Conservation (phyloP, 1,140 invertebrate species). For the Teleopsis dalmanni region DNA sequence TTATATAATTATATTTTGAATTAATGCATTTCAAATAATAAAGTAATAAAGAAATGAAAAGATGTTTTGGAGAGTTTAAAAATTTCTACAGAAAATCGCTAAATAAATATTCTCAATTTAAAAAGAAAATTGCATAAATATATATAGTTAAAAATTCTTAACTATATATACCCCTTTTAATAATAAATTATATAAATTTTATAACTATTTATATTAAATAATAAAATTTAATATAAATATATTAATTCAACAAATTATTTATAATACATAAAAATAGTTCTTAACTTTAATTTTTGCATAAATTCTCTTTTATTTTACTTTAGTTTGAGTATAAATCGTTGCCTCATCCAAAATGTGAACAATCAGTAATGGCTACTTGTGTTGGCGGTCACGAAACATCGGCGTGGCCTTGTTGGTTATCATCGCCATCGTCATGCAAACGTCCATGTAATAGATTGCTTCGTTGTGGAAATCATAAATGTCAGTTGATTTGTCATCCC, state of each 20-base stretch:
- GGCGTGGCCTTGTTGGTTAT: constrained; percentile 66
- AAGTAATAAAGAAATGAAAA: too few relatives aligned
- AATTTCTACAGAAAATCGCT: too few relatives aligned
- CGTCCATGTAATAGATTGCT: constrained; percentile 61
- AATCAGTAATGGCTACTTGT: constrained; percentile 66
- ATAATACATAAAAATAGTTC: constrained; percentile 6
- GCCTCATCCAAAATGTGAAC: constrained; percentile 63
- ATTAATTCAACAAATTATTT: constrained; percentile 15
- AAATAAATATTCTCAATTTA: too few relatives aligned
- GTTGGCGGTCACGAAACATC: constrained; percentile 73
- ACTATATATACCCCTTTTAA: too few relatives aligned
- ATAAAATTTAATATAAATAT: background rate
- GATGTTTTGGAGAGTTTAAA: too few relatives aligned
- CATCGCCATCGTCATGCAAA: constrained; percentile 64
- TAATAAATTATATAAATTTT: constrained; percentile 55
- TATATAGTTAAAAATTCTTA: too few relatives aligned
- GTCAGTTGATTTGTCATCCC: constrained; percentile 66
- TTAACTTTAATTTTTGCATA: background rate
- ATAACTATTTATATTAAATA: constrained; percentile 53
- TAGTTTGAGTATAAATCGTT: constrained; percentile 57
- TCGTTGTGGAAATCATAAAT: constrained; percentile 73
- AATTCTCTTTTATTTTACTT: constrained; percentile 49
- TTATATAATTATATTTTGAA: too few relatives aligned
- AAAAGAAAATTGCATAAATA: too few relatives aligned
- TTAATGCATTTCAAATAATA: too few relatives aligned